Evolutionary conservation across 2,113 vertebrate genomes (phyloP).

Genomic region (Callipepla squamata): DNA sequence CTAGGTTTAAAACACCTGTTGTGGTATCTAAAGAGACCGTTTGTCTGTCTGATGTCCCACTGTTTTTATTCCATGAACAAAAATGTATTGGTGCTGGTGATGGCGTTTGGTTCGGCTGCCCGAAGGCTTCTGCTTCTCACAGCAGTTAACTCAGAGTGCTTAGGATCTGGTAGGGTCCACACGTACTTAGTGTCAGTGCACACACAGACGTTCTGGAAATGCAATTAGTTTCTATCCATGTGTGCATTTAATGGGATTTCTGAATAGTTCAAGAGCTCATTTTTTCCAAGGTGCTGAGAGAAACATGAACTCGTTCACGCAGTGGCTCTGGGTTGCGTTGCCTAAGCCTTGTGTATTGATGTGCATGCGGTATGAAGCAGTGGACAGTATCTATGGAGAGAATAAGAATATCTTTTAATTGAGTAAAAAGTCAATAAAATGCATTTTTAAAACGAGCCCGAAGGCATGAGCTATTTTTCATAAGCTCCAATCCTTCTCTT

Average conservation of each 20-base stretch:
- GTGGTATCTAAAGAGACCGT: background rate
- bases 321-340: background rate
- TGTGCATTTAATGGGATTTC: conserved; percentile 59
- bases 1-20: background rate
- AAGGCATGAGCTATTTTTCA: conserved; percentile 16
- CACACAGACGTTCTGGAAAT: background rate
- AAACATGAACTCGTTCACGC: conserved; percentile 5
- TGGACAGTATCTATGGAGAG: conserved; percentile 5
- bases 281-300: conserved; percentile 40
- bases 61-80: background rate
- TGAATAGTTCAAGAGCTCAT: background rate
- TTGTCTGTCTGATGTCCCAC: background rate
- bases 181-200: background rate
- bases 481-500: conserved; percentile 1
- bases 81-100: background rate
- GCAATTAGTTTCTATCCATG: conserved; percentile 7
- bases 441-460: conserved; percentile 36
- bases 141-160: background rate
- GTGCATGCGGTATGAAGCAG: background rate
- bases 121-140: background rate
- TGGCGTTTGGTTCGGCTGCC: background rate
- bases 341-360: conserved; percentile 8
- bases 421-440: conserved; percentile 52
- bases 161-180: background rate
- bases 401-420: conserved; percentile 55